These are phyloP conservation scores for Troides helena DNA, from an alignment of 2,888 invertebrate species.

Conservation along the genomic window DNA sequence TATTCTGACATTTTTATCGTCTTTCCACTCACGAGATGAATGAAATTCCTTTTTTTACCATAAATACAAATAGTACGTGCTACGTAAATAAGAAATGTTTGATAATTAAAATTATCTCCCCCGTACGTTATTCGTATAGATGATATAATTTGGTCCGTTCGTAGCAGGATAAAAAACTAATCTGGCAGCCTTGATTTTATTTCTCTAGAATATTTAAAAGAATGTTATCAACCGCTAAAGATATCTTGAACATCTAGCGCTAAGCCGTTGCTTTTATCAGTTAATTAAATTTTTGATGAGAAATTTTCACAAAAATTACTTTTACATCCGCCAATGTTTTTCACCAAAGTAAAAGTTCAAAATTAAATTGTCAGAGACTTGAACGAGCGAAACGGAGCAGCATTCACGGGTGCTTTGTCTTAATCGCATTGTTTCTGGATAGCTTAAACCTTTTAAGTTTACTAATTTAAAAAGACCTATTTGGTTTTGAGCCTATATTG, in stretches of 20 bases:
- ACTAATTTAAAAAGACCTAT: background rate
- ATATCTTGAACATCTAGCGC: no score
- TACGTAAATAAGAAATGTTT: background rate
- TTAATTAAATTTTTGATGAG: no score
- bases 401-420: constrained; percentile 70
- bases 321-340: background rate
- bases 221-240: no score
- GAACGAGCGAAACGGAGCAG: constrained; percentile 70
- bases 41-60: background rate
- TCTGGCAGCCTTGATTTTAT: no score
- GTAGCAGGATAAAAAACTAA: no score
- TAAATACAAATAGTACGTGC: background rate
- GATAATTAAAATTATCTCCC: no score
- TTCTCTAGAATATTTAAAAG: no score
- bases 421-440: constrained; percentile 54
- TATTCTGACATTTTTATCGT: constrained; percentile 69
- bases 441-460: constrained; percentile 33
- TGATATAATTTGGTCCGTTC: no score
- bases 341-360: constrained; percentile 35
- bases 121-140: no score
- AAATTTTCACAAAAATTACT: background rate
- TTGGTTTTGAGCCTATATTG: background rate
- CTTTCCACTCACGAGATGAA: background rate
- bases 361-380: constrained; percentile 74
- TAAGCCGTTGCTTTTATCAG: no score